These are phyloP conservation scores for Halichoeres trimaculatus DNA, from an alignment of 2,113 vertebrate species.

Conservation along the genomic window DNA sequence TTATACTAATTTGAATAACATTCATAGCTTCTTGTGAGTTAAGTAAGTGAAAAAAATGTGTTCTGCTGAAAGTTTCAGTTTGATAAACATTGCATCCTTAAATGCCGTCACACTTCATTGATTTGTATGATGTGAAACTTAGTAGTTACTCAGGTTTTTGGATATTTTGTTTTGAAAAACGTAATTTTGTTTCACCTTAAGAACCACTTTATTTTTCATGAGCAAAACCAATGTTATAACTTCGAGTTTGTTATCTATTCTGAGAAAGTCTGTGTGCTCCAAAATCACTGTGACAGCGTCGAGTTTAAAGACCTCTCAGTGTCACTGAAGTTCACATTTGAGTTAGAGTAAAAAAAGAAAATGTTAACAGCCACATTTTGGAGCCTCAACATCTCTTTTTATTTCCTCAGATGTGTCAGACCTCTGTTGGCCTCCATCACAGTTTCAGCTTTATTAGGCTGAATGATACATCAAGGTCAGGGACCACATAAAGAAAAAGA, in stretches of 20 bases:
- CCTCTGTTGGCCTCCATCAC: conserved; percentile 10
- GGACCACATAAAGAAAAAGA: conserved; percentile 21
- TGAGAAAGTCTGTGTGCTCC: neutral
- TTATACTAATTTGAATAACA: neutral
- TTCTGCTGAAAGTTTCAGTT: no score
- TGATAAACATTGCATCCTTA: no score
- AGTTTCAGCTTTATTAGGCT: neutral
- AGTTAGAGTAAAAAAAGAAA: conserved; percentile 4
- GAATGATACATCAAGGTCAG: conserved; percentile 5
- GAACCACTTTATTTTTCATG: neutral
- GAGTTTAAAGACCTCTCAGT: neutral
- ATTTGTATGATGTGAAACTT: no score
- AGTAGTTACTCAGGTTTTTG: no score
- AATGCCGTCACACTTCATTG: no score
- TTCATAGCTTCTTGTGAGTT: no score
- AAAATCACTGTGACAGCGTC: neutral
- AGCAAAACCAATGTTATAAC: neutral
- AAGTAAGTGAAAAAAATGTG: no score
- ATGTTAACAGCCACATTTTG: conserved; percentile 4
- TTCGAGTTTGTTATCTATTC: neutral
- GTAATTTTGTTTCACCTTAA: no score
- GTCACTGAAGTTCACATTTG: neutral
- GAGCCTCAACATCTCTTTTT: neutral
- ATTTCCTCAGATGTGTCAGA: conserved; percentile 16
- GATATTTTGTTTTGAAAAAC: neutral